A percentile compares a stretch with the other conserved stretches of the same genome.
phyloP scores from a whole-genome alignment of 2,797 vertebrate species.

The Meda fulgida region DNA sequence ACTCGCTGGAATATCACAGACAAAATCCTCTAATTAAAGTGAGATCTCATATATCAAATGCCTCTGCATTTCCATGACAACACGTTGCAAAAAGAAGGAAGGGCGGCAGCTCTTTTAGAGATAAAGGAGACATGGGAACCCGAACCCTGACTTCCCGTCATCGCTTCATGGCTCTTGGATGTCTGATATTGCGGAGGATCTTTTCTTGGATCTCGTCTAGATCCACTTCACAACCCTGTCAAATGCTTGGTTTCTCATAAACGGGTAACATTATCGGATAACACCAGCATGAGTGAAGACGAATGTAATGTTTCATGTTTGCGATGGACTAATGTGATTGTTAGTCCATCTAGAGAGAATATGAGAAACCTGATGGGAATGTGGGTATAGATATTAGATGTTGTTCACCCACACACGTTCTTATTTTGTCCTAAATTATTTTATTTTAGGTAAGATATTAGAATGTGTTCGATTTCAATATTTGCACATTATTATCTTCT shows the following conservation, averaged over 20 bases:
- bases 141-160: neutral
- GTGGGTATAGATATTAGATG: neutral
- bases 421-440: neutral
- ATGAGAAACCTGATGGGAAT: too few relatives aligned
- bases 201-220: neutral
- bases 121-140: neutral
- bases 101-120: neutral
- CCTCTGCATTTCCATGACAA: slow-evolving; percentile 28
- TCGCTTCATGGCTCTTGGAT: neutral
- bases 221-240: neutral
- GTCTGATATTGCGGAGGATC: neutral
- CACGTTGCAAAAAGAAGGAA: neutral
- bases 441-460: neutral
- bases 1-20: neutral
- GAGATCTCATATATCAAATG: neutral
- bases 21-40: neutral
- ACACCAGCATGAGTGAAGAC: too few relatives aligned
- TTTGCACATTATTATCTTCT: neutral
- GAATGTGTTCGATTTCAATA: neutral
- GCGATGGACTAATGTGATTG: neutral
- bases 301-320: neutral
- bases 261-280: neutral
- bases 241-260: neutral
- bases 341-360: neutral
- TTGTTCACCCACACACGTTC: neutral